These are phyloP conservation scores for Cantharis rustica DNA, from an alignment of 2,888 invertebrate species.

Conservation along the genomic window DNA sequence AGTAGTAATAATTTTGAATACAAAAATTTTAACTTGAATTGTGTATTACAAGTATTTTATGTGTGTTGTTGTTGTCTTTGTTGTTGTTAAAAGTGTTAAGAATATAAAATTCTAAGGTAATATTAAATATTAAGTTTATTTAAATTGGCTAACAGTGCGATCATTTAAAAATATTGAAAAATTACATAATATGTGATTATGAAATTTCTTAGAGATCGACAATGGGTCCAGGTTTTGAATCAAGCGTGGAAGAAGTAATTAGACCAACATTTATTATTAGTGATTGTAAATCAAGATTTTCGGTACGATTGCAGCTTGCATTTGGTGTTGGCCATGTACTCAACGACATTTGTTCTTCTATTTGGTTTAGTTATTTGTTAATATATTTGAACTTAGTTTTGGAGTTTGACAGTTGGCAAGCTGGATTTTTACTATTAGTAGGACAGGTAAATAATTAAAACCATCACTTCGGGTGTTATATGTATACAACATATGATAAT, in stretches of 20 bases:
- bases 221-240: neutral
- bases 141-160: neutral
- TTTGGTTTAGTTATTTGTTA: conserved; percentile 94
- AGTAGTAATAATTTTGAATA: neutral
- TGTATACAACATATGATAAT: neutral
- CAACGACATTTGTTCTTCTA: conserved; percentile 91
- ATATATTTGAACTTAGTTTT: conserved; percentile 75
- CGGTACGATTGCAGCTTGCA: conserved; percentile 58
- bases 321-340: conserved; percentile 85
- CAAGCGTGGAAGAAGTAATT: neutral
- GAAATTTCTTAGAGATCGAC: neutral
- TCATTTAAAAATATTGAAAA: neutral
- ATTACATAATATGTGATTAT: neutral
- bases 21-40: neutral
- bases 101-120: neutral
- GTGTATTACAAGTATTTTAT: neutral
- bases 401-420: conserved; percentile 63
- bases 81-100: neutral
- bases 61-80: neutral
- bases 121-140: neutral
- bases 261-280: neutral
- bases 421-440: conserved; percentile 73
- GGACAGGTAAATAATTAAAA: conserved; percentile 68
- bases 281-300: neutral
- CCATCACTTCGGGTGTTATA: neutral